These are phyloP conservation scores for Rhagium mordax DNA, from an alignment of 2,888 invertebrate species.

Conservation along the genomic window DNA sequence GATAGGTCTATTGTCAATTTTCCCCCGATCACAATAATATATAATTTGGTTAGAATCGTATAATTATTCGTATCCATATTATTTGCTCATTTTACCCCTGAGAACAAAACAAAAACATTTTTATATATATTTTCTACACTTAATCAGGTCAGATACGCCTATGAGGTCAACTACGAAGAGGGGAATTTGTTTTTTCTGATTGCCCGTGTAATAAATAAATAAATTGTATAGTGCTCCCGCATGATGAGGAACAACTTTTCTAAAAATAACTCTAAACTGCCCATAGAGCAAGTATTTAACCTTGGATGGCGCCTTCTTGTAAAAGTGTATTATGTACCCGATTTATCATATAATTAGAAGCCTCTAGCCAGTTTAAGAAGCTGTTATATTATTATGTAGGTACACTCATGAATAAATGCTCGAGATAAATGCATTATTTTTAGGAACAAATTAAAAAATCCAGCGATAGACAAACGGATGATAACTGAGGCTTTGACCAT, in stretches of 20 bases:
- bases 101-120: too few relatives aligned
- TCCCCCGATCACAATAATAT: too few relatives aligned
- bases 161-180: background rate
- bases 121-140: too few relatives aligned
- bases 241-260: constrained; percentile 33
- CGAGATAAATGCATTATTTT: too few relatives aligned
- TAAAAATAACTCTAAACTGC: constrained; percentile 35
- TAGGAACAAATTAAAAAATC: too few relatives aligned
- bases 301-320: constrained; percentile 34
- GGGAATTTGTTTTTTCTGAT: background rate
- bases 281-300: constrained; percentile 28
- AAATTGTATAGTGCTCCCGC: constrained; percentile 27
- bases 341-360: constrained; percentile 33
- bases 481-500: too few relatives aligned
- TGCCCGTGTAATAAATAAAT: constrained; percentile 11
- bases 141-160: background rate
- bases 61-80: too few relatives aligned
- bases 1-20: too few relatives aligned
- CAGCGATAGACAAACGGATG: too few relatives aligned
- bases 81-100: too few relatives aligned
- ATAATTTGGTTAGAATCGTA: too few relatives aligned
- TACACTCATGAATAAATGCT: background rate
- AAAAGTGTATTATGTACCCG: constrained; percentile 28
- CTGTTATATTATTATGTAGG: background rate
- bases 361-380: constrained; percentile 11